Evolutionary conservation across 2,888 invertebrate species (phyloP).

Genomic region (Oscheius sp.): DNA sequence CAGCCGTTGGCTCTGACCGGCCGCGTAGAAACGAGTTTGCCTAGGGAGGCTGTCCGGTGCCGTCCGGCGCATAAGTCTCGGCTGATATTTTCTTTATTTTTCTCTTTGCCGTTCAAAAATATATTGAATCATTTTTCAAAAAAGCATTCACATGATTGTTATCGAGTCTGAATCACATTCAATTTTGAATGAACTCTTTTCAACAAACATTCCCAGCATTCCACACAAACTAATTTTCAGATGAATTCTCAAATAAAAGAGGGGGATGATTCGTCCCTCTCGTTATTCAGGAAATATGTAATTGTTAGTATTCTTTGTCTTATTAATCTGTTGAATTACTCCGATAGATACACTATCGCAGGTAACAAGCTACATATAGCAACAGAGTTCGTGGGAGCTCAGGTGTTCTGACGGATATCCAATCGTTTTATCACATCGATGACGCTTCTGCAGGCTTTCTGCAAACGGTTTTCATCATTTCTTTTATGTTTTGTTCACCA

Average conservation of each 20-base stretch:
- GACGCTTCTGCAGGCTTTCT: conserved; percentile 87
- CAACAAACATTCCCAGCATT: neutral
- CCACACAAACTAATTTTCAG: no score
- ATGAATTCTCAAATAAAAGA: neutral
- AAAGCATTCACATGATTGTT: neutral
- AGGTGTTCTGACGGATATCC: conserved; percentile 86
- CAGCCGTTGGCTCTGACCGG: conserved; percentile 16
- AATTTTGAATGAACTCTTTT: neutral
- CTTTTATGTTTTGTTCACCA: conserved; percentile 97
- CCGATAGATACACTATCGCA: conserved; percentile 96
- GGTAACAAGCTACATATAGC: conserved; percentile 75
- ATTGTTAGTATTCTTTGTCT: conserved; percentile 75
- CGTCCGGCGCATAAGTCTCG: conserved; percentile 15
- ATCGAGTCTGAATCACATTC: neutral
- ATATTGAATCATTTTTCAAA: neutral
- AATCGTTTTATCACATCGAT: conserved; percentile 79
- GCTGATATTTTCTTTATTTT: neutral
- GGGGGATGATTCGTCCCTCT: neutral
- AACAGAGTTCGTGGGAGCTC: conserved; percentile 55
- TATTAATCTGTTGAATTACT: conserved; percentile 96
- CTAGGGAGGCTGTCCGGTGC: conserved; percentile 20
- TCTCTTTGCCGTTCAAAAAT: neutral
- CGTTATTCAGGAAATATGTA: neutral
- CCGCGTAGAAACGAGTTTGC: conserved; percentile 20
- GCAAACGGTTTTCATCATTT: conserved; percentile 91